Evolutionary conservation across 2,888 invertebrate genomes (phyloP), one percentile per base, ranked within the genome.

Genomic region (Eupithecia centaureata): DNA sequence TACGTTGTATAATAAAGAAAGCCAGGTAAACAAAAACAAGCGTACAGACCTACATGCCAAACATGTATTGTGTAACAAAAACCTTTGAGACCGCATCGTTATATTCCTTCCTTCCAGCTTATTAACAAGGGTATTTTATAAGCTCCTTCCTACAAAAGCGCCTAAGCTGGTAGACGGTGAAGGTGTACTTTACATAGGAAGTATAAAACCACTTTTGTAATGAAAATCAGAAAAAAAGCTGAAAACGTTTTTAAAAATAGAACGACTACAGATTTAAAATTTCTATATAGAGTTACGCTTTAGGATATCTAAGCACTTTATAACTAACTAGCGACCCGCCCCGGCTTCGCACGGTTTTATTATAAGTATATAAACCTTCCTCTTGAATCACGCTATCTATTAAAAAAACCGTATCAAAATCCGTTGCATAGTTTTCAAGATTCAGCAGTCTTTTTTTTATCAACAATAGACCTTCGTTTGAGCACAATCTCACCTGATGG

Each of bases 111-210:
- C 56, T 63, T 62, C 47, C 65, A 63, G 56, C 65, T 69, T 69
- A 69, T 65, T 69, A 69, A 35, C 47, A 56, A 63, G 69, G 63
- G 56, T 69, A 63, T 69, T 69, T 62, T 42, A 68, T 62, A 65
- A 69, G 69, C 69, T 60, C 13, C 52, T 61, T 68, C 59, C 33
- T 59, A 18, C 10, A 42, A 5, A 52, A 61, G 57, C 25, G 32
- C 61, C 47, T 64, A 61, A 64, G 64, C 68, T 54, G 10, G 47
- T 4, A 47, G 61, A 52, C 52, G 52, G 27, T 5, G 52, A 52
- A 52, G 25, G 25, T 52, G 27, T 27, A 27, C 27, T 52, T 52
- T 52, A 52, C 52, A 13, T 27, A 52, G 25, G 15, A 52, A 52
- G 15, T 15, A 52, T 15, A 27, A 52, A 52, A 27, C 25, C 25